Conservation (phyloP, 2,888 invertebrate species). For the Frankliniella fusca region DNA sequence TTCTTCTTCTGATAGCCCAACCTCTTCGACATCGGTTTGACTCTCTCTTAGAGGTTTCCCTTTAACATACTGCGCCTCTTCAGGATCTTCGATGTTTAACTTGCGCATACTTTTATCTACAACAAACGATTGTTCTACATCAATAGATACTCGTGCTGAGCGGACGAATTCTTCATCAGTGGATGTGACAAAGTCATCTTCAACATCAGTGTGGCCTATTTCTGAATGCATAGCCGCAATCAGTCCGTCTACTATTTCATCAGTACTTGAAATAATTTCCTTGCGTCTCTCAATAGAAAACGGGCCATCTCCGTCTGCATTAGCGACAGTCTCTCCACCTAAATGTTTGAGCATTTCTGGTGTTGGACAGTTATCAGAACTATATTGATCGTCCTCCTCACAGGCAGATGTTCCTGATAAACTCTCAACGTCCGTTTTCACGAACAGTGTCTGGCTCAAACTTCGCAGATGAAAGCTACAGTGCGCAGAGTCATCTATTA, state of each 20-base stretch:
- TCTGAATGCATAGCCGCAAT: no score
- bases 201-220: conserved; percentile 47
- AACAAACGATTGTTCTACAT: conserved; percentile 47
- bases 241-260: no score
- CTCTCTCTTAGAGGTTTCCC: conserved; percentile 48
- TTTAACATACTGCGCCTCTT: conserved; percentile 53
- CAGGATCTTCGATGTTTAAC: conserved; percentile 48
- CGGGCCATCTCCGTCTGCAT: conserved; percentile 44
- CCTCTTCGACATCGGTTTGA: conserved; percentile 55
- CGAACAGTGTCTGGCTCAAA: conserved; percentile 34
- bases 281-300: conserved; percentile 40
- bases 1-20: conserved; percentile 45
- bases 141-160: conserved; percentile 44
- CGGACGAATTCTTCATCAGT: conserved; percentile 46
- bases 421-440: conserved; percentile 49
- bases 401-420: conserved; percentile 41
- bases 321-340: conserved; percentile 39
- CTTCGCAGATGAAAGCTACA: conserved; percentile 36
- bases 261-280: not conserved
- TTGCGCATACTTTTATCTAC: conserved; percentile 49
- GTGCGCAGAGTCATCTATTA: conserved; percentile 35
- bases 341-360: conserved; percentile 34
- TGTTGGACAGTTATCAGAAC: conserved; percentile 28
- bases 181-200: conserved; percentile 49
- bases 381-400: conserved; percentile 28